A percentile compares a stretch with the other conserved stretches of the same genome.
phyloP scores from a whole-genome alignment of 2,888 invertebrate genomes.

The Lasius platythorax region DNA sequence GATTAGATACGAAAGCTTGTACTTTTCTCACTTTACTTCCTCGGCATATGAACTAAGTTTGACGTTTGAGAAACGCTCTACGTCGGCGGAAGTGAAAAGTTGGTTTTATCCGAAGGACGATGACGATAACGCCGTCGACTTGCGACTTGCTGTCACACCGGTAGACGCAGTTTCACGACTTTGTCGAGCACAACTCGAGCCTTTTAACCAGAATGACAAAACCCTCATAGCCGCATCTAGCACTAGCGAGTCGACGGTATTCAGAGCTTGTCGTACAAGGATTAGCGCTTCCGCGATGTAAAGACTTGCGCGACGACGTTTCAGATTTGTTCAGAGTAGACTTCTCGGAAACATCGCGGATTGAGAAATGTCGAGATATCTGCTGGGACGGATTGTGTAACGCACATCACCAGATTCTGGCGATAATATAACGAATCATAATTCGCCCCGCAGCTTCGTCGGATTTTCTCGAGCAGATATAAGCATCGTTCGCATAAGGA shows the following conservation, averaged over 20 bases:
- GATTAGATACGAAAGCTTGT: neutral
- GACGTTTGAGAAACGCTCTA: neutral
- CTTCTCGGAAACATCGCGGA: slow-evolving; percentile 8
- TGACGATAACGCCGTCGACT: slow-evolving; percentile 9
- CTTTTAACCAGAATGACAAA: slow-evolving; percentile 41
- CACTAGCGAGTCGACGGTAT: slow-evolving; percentile 17
- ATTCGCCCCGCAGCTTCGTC: neutral
- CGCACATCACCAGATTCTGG: slow-evolving; percentile 1
- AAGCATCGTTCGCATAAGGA: slow-evolving; percentile 20
- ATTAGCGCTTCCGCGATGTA: slow-evolving; percentile 51
- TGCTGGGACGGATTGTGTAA: slow-evolving; percentile 7
- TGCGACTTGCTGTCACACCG: slow-evolving; percentile 4
- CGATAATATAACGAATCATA: slow-evolving; percentile 27
- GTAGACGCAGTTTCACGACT: neutral
- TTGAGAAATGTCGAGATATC: slow-evolving; percentile 36
- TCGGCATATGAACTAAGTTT: neutral
- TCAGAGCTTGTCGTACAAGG: slow-evolving; percentile 51
- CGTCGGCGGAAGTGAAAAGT: slow-evolving; percentile 19
- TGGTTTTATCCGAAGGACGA: slow-evolving; percentile 6
- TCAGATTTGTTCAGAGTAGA: neutral
- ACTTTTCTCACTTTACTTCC: neutral
- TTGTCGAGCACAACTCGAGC: slow-evolving; percentile 15
- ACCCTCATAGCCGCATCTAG: neutral
- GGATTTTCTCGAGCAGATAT: slow-evolving; percentile 20
- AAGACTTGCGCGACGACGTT: slow-evolving; percentile 26